Evolutionary conservation across 2,113 vertebrate species (phyloP), one percentile per base, ranked within the genome.

Genomic region (Callopanchax toddi): DNA sequence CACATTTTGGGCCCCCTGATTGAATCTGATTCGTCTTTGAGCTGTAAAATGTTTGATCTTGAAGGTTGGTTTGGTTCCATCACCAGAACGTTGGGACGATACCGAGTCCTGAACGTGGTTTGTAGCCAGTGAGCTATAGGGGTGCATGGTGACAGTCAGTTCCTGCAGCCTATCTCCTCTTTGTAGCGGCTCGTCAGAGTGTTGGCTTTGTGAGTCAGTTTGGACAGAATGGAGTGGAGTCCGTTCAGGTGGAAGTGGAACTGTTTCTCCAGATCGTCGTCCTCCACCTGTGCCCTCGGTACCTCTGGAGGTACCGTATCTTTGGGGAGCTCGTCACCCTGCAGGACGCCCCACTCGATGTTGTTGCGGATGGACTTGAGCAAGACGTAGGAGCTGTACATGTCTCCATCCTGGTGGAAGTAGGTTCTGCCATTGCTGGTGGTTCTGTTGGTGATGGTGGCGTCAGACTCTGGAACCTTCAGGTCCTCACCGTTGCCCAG

Each of bases 281-380:
- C 93, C 56, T 93, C 92, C 59, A 89, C 94, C 57, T 93, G 92
- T 43, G 8, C 4, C 18, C 18, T 12, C 7, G 36, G 36, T 37
- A 37, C 22, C 36, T 75, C 91, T 48, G 79, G n/a, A n/a, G n/a
- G 81, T 22, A 82, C 75, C 76, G 91, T 90, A 49, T 93, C 93
- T 75, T 91, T 93, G 42, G 93, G 86, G 64, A 85, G 84, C 62
- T 94, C 94, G 22, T 94, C 95, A 0, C 86, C 88, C 78, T 91
- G 93, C 70, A 95, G 81, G 56, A 96, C 93, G 2, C 96, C 96
- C 94, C 96, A 97, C 76, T 97, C 95, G 29, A 98, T 97, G 77
- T 97, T 93, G 73, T 95, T 94, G 52, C 95, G 93, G 85, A 97
- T 97, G 78, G 96, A 97, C 43, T 98, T 97, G 26, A 98, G 93